These are phyloP conservation scores for Sebastes trivittatus DNA, from an alignment of 2,797 vertebrate species.

Conservation along the genomic window DNA sequence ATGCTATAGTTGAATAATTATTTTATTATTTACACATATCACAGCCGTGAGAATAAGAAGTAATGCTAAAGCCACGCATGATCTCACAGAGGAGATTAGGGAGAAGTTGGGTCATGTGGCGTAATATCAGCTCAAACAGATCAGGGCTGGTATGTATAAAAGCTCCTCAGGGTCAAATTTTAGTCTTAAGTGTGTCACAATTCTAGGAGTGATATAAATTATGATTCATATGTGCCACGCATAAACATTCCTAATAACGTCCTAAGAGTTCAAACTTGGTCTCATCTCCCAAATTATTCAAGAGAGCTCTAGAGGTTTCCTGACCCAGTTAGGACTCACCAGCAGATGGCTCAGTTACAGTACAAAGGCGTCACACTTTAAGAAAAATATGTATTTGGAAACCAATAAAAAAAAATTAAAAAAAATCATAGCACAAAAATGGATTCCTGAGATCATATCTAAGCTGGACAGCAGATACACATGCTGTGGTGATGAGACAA, in stretches of 20 bases:
- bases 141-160: slow-evolving; percentile 14
- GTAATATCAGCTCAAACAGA: slow-evolving; percentile 4
- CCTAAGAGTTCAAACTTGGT: background rate
- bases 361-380: background rate
- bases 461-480: background rate
- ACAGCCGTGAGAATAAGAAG: background rate
- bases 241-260: background rate
- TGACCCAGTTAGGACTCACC: background rate
- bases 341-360: background rate
- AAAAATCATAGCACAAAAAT: no score
- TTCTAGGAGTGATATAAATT: background rate
- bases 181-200: background rate
- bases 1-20: background rate
- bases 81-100: slow-evolving; percentile 19
- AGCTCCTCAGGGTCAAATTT: background rate
- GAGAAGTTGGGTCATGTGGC: slow-evolving; percentile 6
- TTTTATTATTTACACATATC: background rate
- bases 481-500: no score
- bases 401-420: no score
- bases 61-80: background rate
- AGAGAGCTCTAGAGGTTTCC: background rate
- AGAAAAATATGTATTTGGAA: background rate
- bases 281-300: background rate
- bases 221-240: background rate
- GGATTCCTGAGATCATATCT: accelerated